Evolutionary conservation across 1,140 invertebrate genomes (phyloP).

Genomic region (Pogonomyrmex californicus): DNA sequence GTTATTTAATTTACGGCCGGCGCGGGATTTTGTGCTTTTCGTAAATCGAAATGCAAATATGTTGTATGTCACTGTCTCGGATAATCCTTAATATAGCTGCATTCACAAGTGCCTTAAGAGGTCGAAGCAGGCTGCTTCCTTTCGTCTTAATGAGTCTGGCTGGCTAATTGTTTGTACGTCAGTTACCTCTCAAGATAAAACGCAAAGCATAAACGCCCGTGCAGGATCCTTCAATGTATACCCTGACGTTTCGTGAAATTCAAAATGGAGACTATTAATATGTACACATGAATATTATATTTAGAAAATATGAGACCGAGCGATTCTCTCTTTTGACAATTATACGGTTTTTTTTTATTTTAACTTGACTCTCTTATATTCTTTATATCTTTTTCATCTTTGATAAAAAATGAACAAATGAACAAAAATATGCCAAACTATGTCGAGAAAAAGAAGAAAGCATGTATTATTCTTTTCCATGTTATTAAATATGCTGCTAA

Average conservation of each 20-base stretch:
- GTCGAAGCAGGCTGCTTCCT: conserved; percentile 35
- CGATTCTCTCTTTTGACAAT: neutral
- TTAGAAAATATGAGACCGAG: neutral
- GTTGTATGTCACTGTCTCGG: conserved; percentile 58
- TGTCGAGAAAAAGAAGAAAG: neutral
- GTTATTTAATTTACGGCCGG: conserved; percentile 60
- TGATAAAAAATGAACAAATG: neutral
- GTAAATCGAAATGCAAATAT: conserved; percentile 63
- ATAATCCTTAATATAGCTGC: conserved; percentile 60
- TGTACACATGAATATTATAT: neutral
- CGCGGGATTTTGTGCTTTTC: conserved; percentile 51
- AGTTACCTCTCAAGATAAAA: conserved; percentile 51
- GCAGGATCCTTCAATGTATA: conserved; percentile 6
- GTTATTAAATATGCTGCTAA: neutral
- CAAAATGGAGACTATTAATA: conserved; percentile 4
- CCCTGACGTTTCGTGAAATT: neutral
- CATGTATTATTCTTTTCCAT: neutral
- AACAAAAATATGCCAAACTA: neutral
- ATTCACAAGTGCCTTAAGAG: conserved; percentile 56
- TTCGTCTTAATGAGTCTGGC: conserved; percentile 53
- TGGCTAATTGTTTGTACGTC: conserved; percentile 59
- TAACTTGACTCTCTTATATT: neutral
- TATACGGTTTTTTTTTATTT: neutral
- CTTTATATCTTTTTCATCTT: neutral
- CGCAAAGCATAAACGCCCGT: conserved; percentile 26